Evolutionary conservation across 2,888 invertebrate species (phyloP), one percentile per base, ranked within the genome.

Genomic region (Strigamia crassipes): DNA sequence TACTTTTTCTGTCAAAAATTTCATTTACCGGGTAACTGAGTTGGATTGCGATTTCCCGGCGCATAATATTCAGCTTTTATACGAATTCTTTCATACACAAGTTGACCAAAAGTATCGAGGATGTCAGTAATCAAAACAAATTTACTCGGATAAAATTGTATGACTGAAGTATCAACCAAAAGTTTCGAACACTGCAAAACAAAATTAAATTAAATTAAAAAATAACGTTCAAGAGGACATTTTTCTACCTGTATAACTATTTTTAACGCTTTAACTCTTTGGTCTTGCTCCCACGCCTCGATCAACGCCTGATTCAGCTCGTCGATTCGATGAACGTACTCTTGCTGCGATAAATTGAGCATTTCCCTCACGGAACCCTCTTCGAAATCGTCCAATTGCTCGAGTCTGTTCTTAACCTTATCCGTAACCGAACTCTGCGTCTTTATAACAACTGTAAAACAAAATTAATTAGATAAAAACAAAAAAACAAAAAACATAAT

Each of bases 81-180:
- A 86, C 92, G 92, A 27, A 97, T 89, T 84, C 97, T 90, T 84
- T 95, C 93, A 87, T 93, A 96, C 0, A 97, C 96, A 83, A 97
- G 90, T 87, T 93, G 92, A 0, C 96, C 96, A 90, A 99, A 99
- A 84, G 94, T 95, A 88, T 99, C 97, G 84, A 99, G 90, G 85
- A 98, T 95, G 88, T 99, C 98, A 13, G 97, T 97, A 82, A 99
- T 93, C 18, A 99, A 91, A 46, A 97, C 96, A 91, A 97, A 99
- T 90, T 99, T 98, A 89, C 97, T 97, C 0, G 99, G 99, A 90
- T 99, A 99, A 89, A 99, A 99, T 86, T 94, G 94, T 87, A 97
- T 92, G 0, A 95, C 96, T 82, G 92, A 93, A 3, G 94, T 93
- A 87, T 97, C 96, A 1, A 94, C 93, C 82, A 99, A 89, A 85